phyloP scores from a whole-genome alignment of 2,797 vertebrate species.

The Poecile montanus region DNA sequence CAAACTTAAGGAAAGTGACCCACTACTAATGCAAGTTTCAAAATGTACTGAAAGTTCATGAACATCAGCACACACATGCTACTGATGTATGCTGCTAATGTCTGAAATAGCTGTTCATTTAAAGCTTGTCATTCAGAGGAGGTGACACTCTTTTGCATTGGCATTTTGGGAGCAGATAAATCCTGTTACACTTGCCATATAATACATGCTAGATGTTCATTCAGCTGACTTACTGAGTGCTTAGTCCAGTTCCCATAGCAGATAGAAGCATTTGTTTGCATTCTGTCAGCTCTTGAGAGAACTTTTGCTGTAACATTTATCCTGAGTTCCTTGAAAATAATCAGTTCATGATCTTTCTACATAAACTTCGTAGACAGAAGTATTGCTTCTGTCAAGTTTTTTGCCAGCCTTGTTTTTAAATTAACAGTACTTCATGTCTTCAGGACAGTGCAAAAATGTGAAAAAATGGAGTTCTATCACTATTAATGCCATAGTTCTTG shows the following conservation, averaged over 20 bases:
- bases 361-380: neutral
- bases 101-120: neutral
- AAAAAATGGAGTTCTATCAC: neutral
- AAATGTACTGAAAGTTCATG: neutral
- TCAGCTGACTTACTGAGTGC: neutral
- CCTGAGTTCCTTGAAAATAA: neutral
- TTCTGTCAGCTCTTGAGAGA: neutral
- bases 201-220: neutral
- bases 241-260: neutral
- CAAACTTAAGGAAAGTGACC: neutral
- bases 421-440: neutral
- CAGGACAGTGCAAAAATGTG: neutral
- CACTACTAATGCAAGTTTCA: neutral
- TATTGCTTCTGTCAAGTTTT: neutral
- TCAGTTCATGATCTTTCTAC: neutral
- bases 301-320: neutral
- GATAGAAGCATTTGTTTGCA: neutral
- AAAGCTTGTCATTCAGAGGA: neutral
- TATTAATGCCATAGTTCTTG: neutral
- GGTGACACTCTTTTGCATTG: neutral
- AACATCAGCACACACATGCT: neutral
- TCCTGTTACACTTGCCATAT: accelerated
- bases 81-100: neutral
- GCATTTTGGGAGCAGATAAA: neutral
- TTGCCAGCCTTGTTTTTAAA: neutral